Base-by-base conservation (phyloP, 2,797 vertebrate genomes). In the Rhinogobio ventralis region DNA sequence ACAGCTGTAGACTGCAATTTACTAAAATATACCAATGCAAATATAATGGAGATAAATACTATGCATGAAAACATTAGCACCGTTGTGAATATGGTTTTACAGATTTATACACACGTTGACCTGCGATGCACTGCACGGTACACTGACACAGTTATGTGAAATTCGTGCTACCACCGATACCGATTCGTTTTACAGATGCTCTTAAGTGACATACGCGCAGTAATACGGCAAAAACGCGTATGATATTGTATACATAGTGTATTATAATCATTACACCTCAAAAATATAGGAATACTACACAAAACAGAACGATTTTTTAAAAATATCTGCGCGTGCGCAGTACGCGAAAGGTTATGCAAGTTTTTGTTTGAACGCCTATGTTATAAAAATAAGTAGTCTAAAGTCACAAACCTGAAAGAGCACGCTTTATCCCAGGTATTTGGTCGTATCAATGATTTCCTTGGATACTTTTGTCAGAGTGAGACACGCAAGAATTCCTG, bases 81-180 rank as follows among this genome's bases (percentile, higher is more conserved):
- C 5, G 2, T 17, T 55, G 5, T 42, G 20, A 39, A 57, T 20
- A 33, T 57, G 20, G 23, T 23, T 69, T n/a, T 0, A 69, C 42
- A n/a, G 7, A 13, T n/a, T 71, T 25, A 45, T 14, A 69, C 14
- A 14, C 17, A 64, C 36, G n/a, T 15, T 28, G 94, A 95, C 94
- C 93, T 94, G 94, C 92, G 92, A 92, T 93, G 90, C 90, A 90
- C 85, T 39, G 91, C 92, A 91, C 92, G 93, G 92, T 94, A 93
- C 89, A 95, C 92, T 95, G 94, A 95, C 92, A 95, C 93, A 95
- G 92, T 95, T 95, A 94, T 91, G 92, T 94, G 94, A 95, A 95
- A 93, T 88, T 91, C 8, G 25, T 77, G 0, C 17, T 81, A 68
- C 60, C 79, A 19, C 7, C 15, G 0, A 42, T 9, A 81, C 83